phyloP scores from a whole-genome alignment of 2,113 vertebrate genomes.

The Arothron firmamentum region DNA sequence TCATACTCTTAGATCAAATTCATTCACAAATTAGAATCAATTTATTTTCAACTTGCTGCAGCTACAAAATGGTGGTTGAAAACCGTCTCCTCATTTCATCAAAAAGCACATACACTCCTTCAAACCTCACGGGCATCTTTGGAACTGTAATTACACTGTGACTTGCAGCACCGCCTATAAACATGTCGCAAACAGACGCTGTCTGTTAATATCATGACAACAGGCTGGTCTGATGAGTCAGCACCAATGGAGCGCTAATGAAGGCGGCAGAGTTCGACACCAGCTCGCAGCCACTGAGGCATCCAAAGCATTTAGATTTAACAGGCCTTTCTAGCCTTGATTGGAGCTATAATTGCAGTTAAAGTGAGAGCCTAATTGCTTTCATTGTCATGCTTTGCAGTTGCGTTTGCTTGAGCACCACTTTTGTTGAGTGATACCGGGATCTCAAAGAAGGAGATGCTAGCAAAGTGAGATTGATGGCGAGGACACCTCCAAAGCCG shows the following conservation, averaged over 20 bases:
- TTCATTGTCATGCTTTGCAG: neutral
- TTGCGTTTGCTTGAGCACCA: neutral
- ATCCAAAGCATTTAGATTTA: neutral
- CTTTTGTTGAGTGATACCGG: neutral
- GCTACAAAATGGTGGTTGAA: neutral
- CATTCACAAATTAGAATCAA: neutral
- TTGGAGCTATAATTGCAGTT: neutral
- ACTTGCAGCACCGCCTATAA: no score
- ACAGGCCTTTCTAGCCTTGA: neutral
- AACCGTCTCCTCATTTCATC: neutral
- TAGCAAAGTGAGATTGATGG: neutral
- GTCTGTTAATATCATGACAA: slow-evolving; percentile 8
- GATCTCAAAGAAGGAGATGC: neutral
- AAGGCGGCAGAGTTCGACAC: neutral
- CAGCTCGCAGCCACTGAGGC: neutral
- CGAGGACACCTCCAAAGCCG: neutral
- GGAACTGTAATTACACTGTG: no score
- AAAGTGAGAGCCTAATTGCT: neutral
- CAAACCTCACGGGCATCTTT: no score
- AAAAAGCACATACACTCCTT: no score
- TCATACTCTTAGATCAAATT: neutral
- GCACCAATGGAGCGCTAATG: neutral
- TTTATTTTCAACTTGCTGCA: neutral
- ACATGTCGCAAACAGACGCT: slow-evolving; percentile 4
- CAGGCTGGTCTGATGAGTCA: slow-evolving; percentile 20